Conservation (phyloP, 2,113 vertebrate genomes). For the Coregonus clupeaformis region DNA sequence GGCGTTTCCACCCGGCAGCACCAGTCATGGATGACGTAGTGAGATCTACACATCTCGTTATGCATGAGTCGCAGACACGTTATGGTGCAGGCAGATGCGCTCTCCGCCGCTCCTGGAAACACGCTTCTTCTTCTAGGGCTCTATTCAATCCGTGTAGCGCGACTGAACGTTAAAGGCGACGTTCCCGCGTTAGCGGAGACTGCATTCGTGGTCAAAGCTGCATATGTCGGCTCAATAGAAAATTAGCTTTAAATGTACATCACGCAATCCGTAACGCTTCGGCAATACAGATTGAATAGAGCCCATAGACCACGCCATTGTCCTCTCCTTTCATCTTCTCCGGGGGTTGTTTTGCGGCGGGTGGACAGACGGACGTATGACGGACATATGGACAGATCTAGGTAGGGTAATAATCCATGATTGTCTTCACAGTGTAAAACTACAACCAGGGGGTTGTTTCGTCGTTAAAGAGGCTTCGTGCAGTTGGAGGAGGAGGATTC, state of each 20-base stretch:
- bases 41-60: constrained; percentile 66
- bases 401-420: constrained; percentile 79
- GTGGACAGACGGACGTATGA: constrained; percentile 40
- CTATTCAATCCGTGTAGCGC: too few species aligned
- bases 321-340: constrained; percentile 38
- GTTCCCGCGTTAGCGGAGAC: too few species aligned
- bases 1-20: constrained; percentile 74
- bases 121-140: constrained; percentile 47
- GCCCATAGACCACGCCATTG: constrained; percentile 52
- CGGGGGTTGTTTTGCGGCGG: constrained; percentile 56
- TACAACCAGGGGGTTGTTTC: constrained; percentile 82
- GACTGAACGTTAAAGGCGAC: too few species aligned
- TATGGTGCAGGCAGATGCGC: constrained; percentile 61
- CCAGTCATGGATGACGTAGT: constrained; percentile 69
- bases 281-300: too few species aligned
- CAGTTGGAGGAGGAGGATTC: constrained; percentile 68
- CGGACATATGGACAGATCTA: constrained; percentile 55
- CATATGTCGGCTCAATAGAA: too few species aligned
- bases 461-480: constrained; percentile 80
- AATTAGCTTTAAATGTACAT: too few species aligned
- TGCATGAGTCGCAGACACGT: constrained; percentile 45
- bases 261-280: too few species aligned
- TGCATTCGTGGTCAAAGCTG: too few species aligned
- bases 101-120: constrained; percentile 69
- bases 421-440: constrained; percentile 99